Conservation (phyloP, 2,888 invertebrate genomes). For the Sinodicranocentrus sp. region DNA sequence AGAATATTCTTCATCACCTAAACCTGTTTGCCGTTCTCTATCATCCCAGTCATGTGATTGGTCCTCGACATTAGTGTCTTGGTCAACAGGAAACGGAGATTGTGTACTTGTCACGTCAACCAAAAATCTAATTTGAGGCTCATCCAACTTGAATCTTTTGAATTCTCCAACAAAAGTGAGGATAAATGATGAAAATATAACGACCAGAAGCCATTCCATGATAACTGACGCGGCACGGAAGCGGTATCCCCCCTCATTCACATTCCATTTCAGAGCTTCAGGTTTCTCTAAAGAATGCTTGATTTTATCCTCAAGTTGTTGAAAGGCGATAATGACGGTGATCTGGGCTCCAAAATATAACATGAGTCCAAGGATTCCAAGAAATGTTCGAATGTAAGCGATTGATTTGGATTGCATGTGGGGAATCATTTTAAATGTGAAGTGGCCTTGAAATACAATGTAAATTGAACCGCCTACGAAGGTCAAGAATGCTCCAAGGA, state of each 20-base stretch:
- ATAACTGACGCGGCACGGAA: slow-evolving; percentile 33
- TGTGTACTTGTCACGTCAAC: not conserved
- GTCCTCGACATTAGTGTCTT: no score
- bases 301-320: not conserved
- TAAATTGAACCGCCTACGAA: slow-evolving; percentile 36
- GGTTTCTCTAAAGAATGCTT: not conserved
- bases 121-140: slow-evolving; percentile 1
- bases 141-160: slow-evolving; percentile 25
- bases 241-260: slow-evolving; percentile 17
- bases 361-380: slow-evolving; percentile 39
- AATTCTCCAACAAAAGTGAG: slow-evolving; percentile 32
- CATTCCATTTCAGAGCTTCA: slow-evolving; percentile 11
- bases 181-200: slow-evolving; percentile 14
- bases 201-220: slow-evolving; percentile 42
- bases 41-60: no score
- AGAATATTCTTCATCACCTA: not conserved
- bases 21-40: not conserved
- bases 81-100: no score
- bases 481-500: slow-evolving; percentile 29
- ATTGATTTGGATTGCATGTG: slow-evolving; percentile 21
- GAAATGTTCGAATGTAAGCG: slow-evolving; percentile 22
- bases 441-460: slow-evolving; percentile 42
- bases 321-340: slow-evolving; percentile 24
- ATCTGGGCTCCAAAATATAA: slow-evolving; percentile 40
- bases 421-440: slow-evolving; percentile 31